Conservation (phyloP, 2,888 invertebrate genomes). For the Thyatira batis region DNA sequence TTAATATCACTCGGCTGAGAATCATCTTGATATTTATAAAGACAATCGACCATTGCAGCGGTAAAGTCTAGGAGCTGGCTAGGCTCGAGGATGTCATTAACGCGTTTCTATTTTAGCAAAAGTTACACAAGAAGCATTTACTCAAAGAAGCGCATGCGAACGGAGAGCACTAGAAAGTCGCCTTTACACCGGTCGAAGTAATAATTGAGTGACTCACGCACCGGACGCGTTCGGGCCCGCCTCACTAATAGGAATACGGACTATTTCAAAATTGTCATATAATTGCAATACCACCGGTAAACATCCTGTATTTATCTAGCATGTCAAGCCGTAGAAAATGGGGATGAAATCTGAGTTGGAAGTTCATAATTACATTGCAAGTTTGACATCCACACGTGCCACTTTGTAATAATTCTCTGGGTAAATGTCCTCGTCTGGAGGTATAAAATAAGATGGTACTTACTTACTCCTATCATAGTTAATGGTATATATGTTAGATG, state of each 20-base stretch:
- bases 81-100: conserved; percentile 41
- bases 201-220: conserved; percentile 65
- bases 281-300: conserved; percentile 45
- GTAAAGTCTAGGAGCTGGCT: conserved; percentile 19
- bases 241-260: conserved; percentile 37
- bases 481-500: not conserved
- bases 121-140: conserved; percentile 64
- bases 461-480: not conserved
- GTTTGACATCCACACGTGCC: not conserved
- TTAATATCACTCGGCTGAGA: no score
- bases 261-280: conserved; percentile 61
- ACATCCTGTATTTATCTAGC: conserved; percentile 49
- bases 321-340: conserved; percentile 30
- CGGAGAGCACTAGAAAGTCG: conserved; percentile 67
- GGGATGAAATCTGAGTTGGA: conserved; percentile 9
- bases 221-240: conserved; percentile 41
- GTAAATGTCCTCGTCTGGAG: no score
- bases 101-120: conserved; percentile 73
- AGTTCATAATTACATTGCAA: not conserved
- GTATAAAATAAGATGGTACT: no score
- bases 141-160: conserved; percentile 53
- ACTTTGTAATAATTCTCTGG: not conserved
- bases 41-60: no score
- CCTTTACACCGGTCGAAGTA: conserved; percentile 32
- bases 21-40: no score